Percentiles rank a stretch among this genome's conserved stretches.
These are phyloP conservation scores for Morus bassanus DNA, from an alignment of 2,797 vertebrate species.

Conservation along the genomic window DNA sequence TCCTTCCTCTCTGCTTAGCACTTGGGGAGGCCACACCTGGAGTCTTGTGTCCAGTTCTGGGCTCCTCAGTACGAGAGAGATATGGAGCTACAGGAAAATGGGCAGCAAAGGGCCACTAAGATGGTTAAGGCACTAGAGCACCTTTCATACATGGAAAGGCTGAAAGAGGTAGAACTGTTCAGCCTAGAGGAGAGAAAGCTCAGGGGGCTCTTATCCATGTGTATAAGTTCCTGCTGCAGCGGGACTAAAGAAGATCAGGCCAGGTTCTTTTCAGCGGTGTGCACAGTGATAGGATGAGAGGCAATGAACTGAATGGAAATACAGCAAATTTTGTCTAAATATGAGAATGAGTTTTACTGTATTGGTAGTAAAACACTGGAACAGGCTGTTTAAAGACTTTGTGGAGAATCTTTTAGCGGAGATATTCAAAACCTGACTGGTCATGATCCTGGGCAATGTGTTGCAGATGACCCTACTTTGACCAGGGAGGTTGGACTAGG, in stretches of 20 bases:
- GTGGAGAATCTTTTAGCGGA: not conserved
- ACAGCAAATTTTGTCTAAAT: not conserved
- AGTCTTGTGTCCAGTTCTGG: not conserved
- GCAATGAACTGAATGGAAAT: not conserved
- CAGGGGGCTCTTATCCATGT: not conserved
- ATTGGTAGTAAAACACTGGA: not conserved
- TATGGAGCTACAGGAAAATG: not conserved
- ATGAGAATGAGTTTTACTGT: not conserved
- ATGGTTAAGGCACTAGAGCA: not conserved
- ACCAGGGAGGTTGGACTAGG: not conserved
- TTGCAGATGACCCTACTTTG: not conserved
- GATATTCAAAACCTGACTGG: not conserved
- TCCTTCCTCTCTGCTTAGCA: not conserved
- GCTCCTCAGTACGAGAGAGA: not conserved
- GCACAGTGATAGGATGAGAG: not conserved
- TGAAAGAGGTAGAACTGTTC: not conserved
- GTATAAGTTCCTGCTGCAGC: not conserved
- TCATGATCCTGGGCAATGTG: rapidly evolving
- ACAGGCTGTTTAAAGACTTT: not conserved
- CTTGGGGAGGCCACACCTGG: not conserved
- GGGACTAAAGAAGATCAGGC: not conserved
- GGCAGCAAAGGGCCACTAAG: not conserved
- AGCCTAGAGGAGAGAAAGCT: not conserved
- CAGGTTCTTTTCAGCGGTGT: not conserved
- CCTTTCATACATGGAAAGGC: not conserved